Evolutionary conservation across 2,113 vertebrate genomes (phyloP).

Genomic region (Spermophilus dauricus): DNA sequence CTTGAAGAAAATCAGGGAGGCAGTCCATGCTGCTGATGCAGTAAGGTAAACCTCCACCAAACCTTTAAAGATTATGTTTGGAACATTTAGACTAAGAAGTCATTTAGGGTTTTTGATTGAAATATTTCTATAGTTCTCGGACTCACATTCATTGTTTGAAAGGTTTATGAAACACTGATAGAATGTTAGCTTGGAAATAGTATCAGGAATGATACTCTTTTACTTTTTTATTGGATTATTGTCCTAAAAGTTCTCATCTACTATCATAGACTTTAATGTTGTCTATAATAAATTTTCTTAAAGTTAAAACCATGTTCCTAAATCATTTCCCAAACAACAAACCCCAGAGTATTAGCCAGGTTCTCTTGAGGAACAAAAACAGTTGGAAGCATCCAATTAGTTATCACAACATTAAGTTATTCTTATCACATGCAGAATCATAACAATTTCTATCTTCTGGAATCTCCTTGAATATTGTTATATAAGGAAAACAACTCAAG

Average conservation of each 20-base stretch:
- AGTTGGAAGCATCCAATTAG: background rate
- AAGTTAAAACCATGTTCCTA: background rate
- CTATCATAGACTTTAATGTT: background rate
- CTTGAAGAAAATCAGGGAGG: background rate
- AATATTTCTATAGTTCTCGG: background rate
- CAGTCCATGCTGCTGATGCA: background rate
- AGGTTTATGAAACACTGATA: background rate
- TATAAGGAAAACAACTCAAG: conserved; percentile 1
- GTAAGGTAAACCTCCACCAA: background rate
- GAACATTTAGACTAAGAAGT: background rate
- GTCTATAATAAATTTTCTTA: background rate
- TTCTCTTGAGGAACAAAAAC: background rate
- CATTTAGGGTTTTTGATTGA: background rate
- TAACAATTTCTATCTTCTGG: background rate
- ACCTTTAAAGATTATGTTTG: background rate
- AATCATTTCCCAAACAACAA: background rate
- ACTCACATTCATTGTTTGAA: background rate
- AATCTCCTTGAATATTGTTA: background rate
- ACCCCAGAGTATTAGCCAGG: background rate
- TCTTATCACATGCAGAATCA: background rate
- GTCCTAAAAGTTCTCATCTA: background rate
- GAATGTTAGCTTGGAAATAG: background rate
- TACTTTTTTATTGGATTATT: background rate
- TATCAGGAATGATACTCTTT: background rate
- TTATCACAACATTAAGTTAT: background rate